Evolutionary conservation across 2,113 vertebrate species (phyloP).

Genomic region (Talpa occidentalis): DNA sequence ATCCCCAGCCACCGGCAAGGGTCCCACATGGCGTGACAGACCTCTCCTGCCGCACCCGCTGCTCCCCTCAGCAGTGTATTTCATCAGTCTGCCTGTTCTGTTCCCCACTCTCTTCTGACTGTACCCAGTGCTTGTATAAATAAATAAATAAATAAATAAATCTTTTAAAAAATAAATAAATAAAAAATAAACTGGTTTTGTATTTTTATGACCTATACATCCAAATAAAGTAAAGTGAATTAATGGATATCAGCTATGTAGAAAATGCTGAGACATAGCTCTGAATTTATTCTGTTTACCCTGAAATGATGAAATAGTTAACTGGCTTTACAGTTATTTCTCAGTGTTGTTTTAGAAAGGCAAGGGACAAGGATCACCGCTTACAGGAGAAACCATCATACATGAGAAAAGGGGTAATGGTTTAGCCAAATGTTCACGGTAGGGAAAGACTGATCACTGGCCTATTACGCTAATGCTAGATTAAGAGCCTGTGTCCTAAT

Average conservation of each 20-base stretch:
- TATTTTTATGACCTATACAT: not conserved
- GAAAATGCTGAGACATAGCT: not conserved
- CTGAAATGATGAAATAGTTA: not conserved
- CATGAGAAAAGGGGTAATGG: not conserved
- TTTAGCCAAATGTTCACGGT: not conserved
- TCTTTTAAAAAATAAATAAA: too few species aligned
- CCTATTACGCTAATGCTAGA: not conserved
- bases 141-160: too few species aligned
- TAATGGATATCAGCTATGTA: not conserved
- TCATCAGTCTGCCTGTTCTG: too few species aligned
- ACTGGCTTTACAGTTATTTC: not conserved
- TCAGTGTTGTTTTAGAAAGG: not conserved
- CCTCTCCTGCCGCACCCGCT: too few species aligned
- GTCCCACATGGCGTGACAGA: too few species aligned
- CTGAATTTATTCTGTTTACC: not conserved
- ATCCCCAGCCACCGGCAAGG: too few species aligned
- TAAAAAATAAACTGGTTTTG: not conserved
- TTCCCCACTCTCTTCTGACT: too few species aligned
- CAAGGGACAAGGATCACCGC: not conserved
- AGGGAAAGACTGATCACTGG: not conserved
- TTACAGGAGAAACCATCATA: not conserved
- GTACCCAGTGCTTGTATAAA: too few species aligned
- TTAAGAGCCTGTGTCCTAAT: not conserved
- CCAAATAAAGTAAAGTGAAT: not conserved
- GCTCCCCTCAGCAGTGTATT: too few species aligned